phyloP scores from a whole-genome alignment of 2,797 vertebrate species.

The Halcyon smyrnensis region DNA sequence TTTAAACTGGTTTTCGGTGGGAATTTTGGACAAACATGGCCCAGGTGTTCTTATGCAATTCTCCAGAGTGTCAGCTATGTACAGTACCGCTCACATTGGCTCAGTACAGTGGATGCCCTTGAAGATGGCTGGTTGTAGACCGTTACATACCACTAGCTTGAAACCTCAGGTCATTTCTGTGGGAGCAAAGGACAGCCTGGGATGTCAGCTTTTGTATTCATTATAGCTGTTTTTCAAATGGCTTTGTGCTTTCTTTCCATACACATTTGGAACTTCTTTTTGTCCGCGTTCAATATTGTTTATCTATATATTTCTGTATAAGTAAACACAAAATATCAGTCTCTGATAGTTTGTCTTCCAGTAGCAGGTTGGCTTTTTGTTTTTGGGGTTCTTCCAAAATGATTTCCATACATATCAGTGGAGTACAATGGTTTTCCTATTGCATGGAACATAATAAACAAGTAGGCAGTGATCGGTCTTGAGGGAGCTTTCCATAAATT shows the following conservation, averaged over 20 bases:
- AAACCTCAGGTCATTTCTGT: background rate
- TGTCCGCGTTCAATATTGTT: background rate
- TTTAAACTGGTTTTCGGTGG: background rate
- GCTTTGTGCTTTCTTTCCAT: background rate
- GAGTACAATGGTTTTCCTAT: background rate
- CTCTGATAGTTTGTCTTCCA: background rate
- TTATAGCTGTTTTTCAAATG: background rate
- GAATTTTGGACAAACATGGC: background rate
- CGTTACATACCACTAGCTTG: background rate
- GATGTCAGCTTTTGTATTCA: background rate
- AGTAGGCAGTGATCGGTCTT: background rate
- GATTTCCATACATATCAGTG: background rate
- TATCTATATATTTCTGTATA: background rate
- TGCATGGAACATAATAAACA: background rate
- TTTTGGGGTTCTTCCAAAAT: background rate
- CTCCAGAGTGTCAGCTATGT: background rate
- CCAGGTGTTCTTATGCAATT: background rate
- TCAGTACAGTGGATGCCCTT: background rate
- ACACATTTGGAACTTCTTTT: background rate
- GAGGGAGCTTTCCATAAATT: background rate
- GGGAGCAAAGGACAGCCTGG: background rate
- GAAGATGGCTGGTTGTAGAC: background rate
- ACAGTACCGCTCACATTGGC: background rate
- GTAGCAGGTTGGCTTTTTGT: background rate
- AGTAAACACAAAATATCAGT: background rate